A percentile compares a stretch with the other conserved stretches of the same genome.
Evolutionary conservation across 2,888 invertebrate species (phyloP).

Genomic region (Allacma fusca): DNA sequence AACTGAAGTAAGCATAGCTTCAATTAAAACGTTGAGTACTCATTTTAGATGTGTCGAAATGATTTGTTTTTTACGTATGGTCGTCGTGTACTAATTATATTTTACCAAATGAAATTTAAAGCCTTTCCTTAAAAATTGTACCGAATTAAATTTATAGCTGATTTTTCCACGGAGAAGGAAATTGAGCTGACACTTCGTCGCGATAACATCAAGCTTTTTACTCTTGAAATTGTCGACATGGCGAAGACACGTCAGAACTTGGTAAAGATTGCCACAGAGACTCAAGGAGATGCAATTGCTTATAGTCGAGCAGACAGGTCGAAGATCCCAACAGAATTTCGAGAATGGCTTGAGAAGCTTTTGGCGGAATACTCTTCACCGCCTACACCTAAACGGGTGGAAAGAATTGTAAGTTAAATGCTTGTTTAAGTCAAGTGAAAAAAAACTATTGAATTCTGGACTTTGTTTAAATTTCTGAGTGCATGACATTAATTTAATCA

Average conservation of each 20-base stretch:
- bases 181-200: not conserved
- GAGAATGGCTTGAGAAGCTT: no score
- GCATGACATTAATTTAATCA: no score
- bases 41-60: no score
- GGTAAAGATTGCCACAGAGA: not conserved
- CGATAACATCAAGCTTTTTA: conserved; percentile 20
- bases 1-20: no score
- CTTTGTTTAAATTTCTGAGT: no score
- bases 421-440: not conserved
- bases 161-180: conserved; percentile 15
- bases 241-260: not conserved
- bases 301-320: not conserved
- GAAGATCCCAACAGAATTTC: no score
- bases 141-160: no score
- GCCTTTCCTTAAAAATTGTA: no score
- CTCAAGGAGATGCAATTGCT: not conserved
- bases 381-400: not conserved
- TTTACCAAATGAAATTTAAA: no score
- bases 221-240: conserved; percentile 2
- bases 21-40: not conserved
- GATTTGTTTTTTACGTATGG: no score
- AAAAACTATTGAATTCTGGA: no score
- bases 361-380: not conserved
- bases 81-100: no score
- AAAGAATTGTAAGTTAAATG: not conserved